Evolutionary conservation across 2,888 invertebrate genomes (phyloP).

Genomic region (Orchesella flavescens): DNA sequence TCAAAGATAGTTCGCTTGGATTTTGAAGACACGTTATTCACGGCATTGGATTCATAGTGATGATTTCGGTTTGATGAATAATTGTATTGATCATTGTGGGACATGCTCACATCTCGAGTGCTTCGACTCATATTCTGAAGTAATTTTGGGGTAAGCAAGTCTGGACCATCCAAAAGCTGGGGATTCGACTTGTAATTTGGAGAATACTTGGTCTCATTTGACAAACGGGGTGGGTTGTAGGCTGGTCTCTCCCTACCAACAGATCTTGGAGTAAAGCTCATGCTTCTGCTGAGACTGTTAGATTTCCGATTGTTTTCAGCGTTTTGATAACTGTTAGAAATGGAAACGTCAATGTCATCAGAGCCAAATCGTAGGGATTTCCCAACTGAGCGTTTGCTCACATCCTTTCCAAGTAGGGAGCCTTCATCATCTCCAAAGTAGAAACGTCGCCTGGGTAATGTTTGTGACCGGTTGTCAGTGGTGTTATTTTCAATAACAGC

Average conservation of each 20-base stretch:
- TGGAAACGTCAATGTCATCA: slow-evolving; percentile 72
- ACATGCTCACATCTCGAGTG: slow-evolving; percentile 81
- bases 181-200: slow-evolving; percentile 83
- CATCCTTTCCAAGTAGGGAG: slow-evolving; percentile 60
- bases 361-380: slow-evolving; percentile 70
- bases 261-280: slow-evolving; percentile 71
- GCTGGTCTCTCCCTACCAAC: slow-evolving; percentile 57
- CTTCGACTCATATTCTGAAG: slow-evolving; percentile 89
- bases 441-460: slow-evolving; percentile 70
- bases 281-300: slow-evolving; percentile 69
- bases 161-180: slow-evolving; percentile 83
- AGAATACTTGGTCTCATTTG: slow-evolving; percentile 64
- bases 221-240: slow-evolving; percentile 54
- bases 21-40: slow-evolving; percentile 31
- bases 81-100: slow-evolving; percentile 43
- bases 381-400: slow-evolving; percentile 49
- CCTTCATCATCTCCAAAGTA: slow-evolving; percentile 72
- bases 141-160: slow-evolving; percentile 88
- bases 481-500: slow-evolving; percentile 64
- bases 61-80: slow-evolving; percentile 43
- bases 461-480: slow-evolving; percentile 65
- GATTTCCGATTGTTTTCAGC: slow-evolving; percentile 54
- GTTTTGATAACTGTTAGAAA: slow-evolving; percentile 69
- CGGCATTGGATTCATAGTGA: slow-evolving; percentile 30
- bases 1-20: slow-evolving; percentile 70